Conservation (phyloP, 2,113 vertebrate genomes). For the human (Homo sapiens) region DNA sequence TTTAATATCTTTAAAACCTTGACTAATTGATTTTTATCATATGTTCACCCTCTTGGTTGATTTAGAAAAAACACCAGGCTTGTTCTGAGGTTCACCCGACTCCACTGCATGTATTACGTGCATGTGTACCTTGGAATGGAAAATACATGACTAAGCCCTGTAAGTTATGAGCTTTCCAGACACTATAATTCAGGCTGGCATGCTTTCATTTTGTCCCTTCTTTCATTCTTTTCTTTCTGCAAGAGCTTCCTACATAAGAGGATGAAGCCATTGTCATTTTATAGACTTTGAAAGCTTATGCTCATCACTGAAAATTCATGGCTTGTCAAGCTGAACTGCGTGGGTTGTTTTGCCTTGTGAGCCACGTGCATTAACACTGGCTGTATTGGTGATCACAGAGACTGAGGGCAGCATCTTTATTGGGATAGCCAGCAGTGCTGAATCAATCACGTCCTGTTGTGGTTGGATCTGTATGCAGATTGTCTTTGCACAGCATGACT, state of each 20-base stretch:
- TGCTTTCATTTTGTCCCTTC: accelerated
- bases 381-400: background rate
- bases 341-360: background rate
- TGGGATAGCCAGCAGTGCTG: background rate
- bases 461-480: conserved; percentile 24
- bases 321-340: background rate
- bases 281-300: background rate
- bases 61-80: background rate
- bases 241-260: background rate
- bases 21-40: conserved; percentile 24
- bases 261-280: background rate
- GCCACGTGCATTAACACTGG: accelerated
- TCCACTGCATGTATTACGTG: background rate
- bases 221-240: background rate
- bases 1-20: background rate
- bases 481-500: background rate
- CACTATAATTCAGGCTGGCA: background rate
- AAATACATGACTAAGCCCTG: background rate
- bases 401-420: background rate
- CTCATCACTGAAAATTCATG: background rate
- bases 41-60: conserved; percentile 37
- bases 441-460: background rate
- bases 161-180: background rate
- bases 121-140: background rate
- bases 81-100: background rate